Evolutionary conservation across 1,140 invertebrate genomes (phyloP).

Genomic region (Cepaea nemoralis): DNA sequence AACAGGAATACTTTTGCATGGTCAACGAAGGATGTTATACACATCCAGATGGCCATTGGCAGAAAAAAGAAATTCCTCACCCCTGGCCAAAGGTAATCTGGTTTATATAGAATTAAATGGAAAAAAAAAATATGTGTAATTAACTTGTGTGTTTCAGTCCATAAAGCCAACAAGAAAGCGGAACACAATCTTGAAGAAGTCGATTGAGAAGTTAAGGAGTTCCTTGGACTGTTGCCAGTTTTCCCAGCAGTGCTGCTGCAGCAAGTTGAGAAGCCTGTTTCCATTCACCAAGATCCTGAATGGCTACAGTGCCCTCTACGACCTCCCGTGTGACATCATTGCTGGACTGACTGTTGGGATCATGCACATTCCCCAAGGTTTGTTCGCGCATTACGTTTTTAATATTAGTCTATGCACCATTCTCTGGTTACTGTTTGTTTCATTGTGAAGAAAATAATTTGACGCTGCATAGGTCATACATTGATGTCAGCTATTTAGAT

Average conservation of each 20-base stretch:
- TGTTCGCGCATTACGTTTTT: too few species aligned
- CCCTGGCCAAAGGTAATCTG: too few species aligned
- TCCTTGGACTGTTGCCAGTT: conserved; percentile 41
- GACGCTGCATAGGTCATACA: too few species aligned
- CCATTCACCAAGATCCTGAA: conserved; percentile 69
- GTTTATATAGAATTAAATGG: not conserved
- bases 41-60: too few species aligned
- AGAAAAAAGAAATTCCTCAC: too few species aligned
- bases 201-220: conserved; percentile 40
- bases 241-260: conserved; percentile 39
- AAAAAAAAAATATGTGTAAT: not conserved
- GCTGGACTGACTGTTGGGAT: conserved; percentile 74
- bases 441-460: too few species aligned
- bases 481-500: too few species aligned
- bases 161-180: conserved; percentile 10
- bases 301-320: conserved; percentile 68
- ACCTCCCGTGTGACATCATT: conserved; percentile 71
- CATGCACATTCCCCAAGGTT: conserved; percentile 75
- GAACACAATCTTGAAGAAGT: conserved; percentile 39
- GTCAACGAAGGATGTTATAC: too few species aligned
- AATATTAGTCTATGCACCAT: too few species aligned
- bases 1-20: too few species aligned
- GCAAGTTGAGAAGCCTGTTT: conserved; percentile 53
- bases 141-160: not conserved
- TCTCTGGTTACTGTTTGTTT: too few species aligned